Percentiles rank a stretch among this genome's conserved stretches.
These are phyloP conservation scores for Microctenopoma lineatum DNA, from an alignment of 2,797 vertebrate species.

Conservation along the genomic window DNA sequence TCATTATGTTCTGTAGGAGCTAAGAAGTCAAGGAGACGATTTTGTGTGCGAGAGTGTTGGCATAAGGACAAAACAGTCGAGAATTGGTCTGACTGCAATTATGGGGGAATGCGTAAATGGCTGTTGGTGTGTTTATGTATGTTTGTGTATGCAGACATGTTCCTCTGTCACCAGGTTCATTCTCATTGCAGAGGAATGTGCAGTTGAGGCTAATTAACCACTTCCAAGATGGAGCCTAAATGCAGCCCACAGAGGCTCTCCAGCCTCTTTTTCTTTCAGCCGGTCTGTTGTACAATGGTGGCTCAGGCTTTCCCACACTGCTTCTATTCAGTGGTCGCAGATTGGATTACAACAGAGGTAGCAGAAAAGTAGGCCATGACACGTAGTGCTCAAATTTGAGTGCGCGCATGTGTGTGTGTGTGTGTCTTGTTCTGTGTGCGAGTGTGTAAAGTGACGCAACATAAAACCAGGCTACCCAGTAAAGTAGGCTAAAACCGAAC, in stretches of 20 bases:
- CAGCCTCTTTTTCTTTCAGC: constrained; percentile 32
- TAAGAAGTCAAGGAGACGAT: constrained; percentile 8
- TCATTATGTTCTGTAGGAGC: constrained; percentile 31
- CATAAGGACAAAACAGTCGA: constrained; percentile 8
- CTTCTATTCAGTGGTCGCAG: constrained; percentile 58
- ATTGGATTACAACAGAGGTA: constrained; percentile 72
- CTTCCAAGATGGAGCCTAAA: constrained; percentile 45
- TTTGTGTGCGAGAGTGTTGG: not conserved
- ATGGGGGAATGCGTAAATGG: constrained; percentile 28
- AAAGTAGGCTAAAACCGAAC: constrained; percentile 49
- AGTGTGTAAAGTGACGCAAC: constrained; percentile 33
- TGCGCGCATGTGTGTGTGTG: constrained; percentile 19
- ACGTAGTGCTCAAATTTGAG: constrained; percentile 48
- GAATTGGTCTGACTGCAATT: constrained; percentile 31
- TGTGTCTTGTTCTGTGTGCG: constrained; percentile 28
- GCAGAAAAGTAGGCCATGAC: constrained; percentile 74
- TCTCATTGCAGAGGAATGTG: constrained; percentile 50
- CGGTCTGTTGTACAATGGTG: constrained; percentile 44
- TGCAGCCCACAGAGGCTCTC: constrained; percentile 34
- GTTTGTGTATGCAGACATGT: constrained; percentile 18
- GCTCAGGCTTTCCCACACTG: constrained; percentile 72
- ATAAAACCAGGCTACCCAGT: constrained; percentile 31
- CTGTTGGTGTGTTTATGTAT: constrained; percentile 32
- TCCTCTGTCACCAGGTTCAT: constrained; percentile 16
- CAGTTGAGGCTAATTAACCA: constrained; percentile 46